Evolutionary conservation across 2,888 invertebrate genomes (phyloP), one percentile per base, ranked within the genome.

Genomic region (Nycteola revayana): DNA sequence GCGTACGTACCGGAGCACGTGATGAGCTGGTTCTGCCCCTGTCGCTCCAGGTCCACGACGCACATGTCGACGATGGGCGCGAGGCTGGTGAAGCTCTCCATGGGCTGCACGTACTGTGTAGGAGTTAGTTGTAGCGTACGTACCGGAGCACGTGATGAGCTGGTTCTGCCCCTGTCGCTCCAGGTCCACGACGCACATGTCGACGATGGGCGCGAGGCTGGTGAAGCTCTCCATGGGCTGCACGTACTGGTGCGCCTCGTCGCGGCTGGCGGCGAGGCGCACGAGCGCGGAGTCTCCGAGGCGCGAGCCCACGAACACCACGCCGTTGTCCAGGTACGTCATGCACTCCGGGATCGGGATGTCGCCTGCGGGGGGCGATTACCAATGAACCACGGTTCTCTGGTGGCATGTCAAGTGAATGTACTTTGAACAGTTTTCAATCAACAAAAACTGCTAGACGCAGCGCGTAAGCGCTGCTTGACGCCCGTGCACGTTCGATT

Each of bases 161-260:
- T 98, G 98, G 7, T 98, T 98, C 86, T 99, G 99, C 0, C 99
- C 99, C 76, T 98, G 98, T 8, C 96, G 89, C 81, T 99, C 98
- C 45, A 98, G 90, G 84, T 99, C 98, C 1, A 98, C 98, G 1
- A 99, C 96, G 50, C 97, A 96, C 95, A 99, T 98, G 76, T 99
- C 99, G 10, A 98, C 93, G 56, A 99, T 98, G 0, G 99, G 99
- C 2, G 98, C 99, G 25, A 99, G 90, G 84, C 98, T 99, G 11
- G 98, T 97, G 82, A 98, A 99, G 7, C 94, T 95, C 85, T 99
- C 99, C 94, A 99, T 96, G 0, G 96, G 93, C 57, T 95, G 94
- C 10, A 98, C 96, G 74, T 97, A 98, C 4, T 96, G 96, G 6
- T 95, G 95, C 51, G 90, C 91, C 30, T 96, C 96, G 72, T 98